These are phyloP conservation scores for Gerris lacustris DNA, from an alignment of 2,888 invertebrate genomes.

Conservation along the genomic window DNA sequence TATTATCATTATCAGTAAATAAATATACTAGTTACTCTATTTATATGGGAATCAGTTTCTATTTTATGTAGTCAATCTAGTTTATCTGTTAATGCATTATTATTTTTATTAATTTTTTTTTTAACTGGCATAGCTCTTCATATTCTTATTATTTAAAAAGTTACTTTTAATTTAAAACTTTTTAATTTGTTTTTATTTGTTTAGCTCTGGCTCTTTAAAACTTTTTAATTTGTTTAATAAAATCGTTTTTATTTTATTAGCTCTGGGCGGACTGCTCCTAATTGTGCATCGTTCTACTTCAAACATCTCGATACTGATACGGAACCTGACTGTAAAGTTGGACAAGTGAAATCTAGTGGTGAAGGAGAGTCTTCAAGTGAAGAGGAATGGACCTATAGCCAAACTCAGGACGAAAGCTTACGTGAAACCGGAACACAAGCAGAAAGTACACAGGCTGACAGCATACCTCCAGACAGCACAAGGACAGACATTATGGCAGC, in stretches of 20 bases:
- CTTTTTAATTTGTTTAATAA: no score
- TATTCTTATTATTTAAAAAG: no score
- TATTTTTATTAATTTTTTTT: no score
- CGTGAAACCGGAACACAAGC: not conserved
- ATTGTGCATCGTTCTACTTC: slow-evolving; percentile 73
- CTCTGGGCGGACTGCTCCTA: slow-evolving; percentile 58
- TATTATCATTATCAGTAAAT: no score
- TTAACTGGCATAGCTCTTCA: no score
- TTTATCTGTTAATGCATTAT: no score
- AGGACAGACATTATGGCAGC: slow-evolving; percentile 13
- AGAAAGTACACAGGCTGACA: slow-evolving; percentile 16
- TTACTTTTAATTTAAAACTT: no score
- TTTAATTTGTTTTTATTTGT: slow-evolving; percentile 33
- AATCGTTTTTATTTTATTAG: slow-evolving; percentile 40
- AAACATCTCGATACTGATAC: slow-evolving; percentile 78
- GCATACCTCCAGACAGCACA: slow-evolving; percentile 20
- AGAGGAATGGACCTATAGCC: slow-evolving; percentile 53
- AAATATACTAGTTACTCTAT: no score
- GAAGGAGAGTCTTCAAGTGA: slow-evolving; percentile 48
- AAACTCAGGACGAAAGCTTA: not conserved
- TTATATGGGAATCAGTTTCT: no score
- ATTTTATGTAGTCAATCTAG: no score
- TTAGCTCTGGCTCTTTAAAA: slow-evolving; percentile 57
- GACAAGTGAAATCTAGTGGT: slow-evolving; percentile 35
- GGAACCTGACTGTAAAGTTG: slow-evolving; percentile 39